phyloP scores from a whole-genome alignment of 2,888 invertebrate species.

The Trileptium ribeirensis region DNA sequence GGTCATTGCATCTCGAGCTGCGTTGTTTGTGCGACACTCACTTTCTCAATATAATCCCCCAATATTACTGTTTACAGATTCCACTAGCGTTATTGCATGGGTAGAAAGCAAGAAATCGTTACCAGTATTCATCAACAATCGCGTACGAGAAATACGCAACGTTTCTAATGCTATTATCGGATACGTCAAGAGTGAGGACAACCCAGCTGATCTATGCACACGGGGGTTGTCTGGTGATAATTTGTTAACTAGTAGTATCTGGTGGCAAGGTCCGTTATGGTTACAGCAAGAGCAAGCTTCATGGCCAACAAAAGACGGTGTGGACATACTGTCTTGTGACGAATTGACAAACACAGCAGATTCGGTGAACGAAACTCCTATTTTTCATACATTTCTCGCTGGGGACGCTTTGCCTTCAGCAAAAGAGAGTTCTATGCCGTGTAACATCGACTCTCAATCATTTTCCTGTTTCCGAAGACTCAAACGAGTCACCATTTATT shows the following conservation, averaged over 20 bases:
- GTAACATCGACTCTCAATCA: not conserved
- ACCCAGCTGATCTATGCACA: constrained; percentile 43
- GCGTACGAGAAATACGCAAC: constrained; percentile 37
- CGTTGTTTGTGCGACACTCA: not conserved
- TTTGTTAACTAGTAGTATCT: constrained; percentile 26
- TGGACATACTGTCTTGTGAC: not conserved
- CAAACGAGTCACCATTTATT: not conserved
- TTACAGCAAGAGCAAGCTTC: constrained; percentile 2
- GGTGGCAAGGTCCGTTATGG: constrained; percentile 42
- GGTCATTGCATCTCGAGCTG: not conserved
- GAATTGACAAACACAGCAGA: not conserved
- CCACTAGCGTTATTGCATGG: constrained; percentile 35
- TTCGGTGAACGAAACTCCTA: not conserved
- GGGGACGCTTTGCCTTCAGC: not conserved
- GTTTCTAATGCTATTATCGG: constrained; percentile 31
- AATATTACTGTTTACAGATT: constrained; percentile 34
- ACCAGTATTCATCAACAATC: constrained; percentile 36
- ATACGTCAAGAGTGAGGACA: constrained; percentile 37
- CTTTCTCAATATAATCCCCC: not conserved
- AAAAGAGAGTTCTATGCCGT: not conserved
- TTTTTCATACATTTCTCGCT: not conserved
- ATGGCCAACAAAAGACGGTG: not conserved
- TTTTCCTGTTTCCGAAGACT: not conserved
- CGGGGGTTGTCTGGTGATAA: constrained; percentile 33
- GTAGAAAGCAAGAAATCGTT: constrained; percentile 19